phyloP scores from a whole-genome alignment of 2,888 invertebrate species.

The Calameuta idolon region DNA sequence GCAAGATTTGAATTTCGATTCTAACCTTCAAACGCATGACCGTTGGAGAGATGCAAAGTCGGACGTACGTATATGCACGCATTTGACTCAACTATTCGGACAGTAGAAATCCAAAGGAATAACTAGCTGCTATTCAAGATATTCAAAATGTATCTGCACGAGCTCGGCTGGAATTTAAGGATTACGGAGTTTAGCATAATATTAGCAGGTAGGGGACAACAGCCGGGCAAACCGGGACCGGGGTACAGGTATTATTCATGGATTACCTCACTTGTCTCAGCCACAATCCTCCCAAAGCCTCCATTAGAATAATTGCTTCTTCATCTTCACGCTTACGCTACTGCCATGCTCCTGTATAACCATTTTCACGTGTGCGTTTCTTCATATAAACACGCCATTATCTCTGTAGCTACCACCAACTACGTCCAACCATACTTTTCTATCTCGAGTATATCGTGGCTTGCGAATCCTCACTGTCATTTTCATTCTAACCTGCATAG shows the following conservation, averaged over 20 bases:
- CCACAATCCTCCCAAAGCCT: conserved; percentile 61
- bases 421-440: neutral
- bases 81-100: neutral
- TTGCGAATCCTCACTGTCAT: neutral
- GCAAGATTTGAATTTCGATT: too few species aligned
- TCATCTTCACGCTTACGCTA: conserved; percentile 62
- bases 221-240: conserved; percentile 16
- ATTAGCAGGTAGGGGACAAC: conserved; percentile 49
- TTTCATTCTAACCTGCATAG: neutral
- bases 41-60: neutral
- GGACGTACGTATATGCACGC: neutral
- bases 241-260: conserved; percentile 61
- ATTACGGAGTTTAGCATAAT: conserved; percentile 64
- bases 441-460: neutral
- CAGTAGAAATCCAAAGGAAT: neutral
- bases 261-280: conserved; percentile 65
- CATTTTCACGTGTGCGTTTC: conserved; percentile 1
- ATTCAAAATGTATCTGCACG: conserved; percentile 47
- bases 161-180: conserved; percentile 54
- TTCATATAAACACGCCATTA: neutral
- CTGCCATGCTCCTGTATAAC: neutral
- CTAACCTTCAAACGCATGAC: neutral
- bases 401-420: neutral
- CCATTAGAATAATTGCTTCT: conserved; percentile 67
- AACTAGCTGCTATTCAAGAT: conserved; percentile 38